Conservation (phyloP, 2,113 vertebrate species). For the Dolichallabes microphthalmus region DNA sequence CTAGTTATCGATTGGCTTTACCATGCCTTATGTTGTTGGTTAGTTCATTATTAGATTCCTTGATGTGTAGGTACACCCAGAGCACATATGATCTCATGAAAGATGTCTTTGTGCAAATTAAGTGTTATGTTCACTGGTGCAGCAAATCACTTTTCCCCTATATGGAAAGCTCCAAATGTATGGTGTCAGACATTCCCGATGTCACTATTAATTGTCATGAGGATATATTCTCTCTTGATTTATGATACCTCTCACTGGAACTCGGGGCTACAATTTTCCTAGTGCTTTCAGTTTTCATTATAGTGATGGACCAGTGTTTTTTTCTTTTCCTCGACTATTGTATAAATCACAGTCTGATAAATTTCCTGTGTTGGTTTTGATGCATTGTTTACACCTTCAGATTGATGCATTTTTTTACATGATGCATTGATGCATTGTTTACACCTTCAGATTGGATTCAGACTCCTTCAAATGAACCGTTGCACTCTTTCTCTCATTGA, state of each 20-base stretch:
- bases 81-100: background rate
- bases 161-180: background rate
- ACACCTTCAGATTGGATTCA: conserved; percentile 34
- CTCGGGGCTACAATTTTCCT: background rate
- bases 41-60: background rate
- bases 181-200: background rate
- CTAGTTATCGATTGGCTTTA: background rate
- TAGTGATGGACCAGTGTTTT: conserved; percentile 1
- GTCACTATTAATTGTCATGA: conserved; percentile 26
- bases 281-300: conserved; percentile 30
- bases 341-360: background rate
- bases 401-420: too few relatives aligned
- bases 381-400: conserved; percentile 39
- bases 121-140: background rate
- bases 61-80: background rate
- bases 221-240: background rate
- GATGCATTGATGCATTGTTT: too few relatives aligned
- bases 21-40: background rate
- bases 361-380: background rate
- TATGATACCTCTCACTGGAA: background rate
- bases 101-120: conserved; percentile 6
- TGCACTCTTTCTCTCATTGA: conserved; percentile 13
- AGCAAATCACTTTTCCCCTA: conserved; percentile 2
- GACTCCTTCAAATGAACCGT: background rate
- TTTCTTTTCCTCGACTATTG: background rate